Percentiles rank a stretch among this genome's conserved stretches.
phyloP scores from a whole-genome alignment of 2,888 invertebrate genomes.

The Troides aeacus region DNA sequence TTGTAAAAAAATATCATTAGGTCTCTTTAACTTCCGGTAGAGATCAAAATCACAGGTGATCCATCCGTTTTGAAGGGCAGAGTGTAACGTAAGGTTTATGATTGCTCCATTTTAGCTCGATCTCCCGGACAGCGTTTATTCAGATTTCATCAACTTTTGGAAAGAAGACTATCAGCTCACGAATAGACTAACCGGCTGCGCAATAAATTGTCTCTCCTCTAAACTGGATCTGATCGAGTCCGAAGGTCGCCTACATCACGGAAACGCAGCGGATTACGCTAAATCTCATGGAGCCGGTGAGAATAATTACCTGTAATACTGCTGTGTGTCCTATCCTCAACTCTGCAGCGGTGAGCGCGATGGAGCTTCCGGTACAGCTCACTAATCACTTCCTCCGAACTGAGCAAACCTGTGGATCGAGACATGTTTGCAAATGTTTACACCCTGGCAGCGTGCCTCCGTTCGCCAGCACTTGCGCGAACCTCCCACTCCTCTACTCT shows the following conservation, averaged over 20 bases:
- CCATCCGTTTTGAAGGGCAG: too few relatives aligned
- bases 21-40: too few relatives aligned
- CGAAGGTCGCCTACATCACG: conserved; percentile 59
- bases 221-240: conserved; percentile 58
- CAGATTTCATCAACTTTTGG: conserved; percentile 59
- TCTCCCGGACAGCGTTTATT: conserved; percentile 44
- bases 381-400: too few relatives aligned
- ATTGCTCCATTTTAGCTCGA: conserved; percentile 20
- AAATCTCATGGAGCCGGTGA: conserved; percentile 62
- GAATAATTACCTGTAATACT: conserved; percentile 10
- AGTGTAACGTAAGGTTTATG: too few relatives aligned
- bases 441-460: too few relatives aligned
- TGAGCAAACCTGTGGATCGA: too few relatives aligned
- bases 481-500: too few relatives aligned
- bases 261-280: conserved; percentile 60
- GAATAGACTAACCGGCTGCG: conserved; percentile 54
- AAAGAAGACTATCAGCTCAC: conserved; percentile 47
- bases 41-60: too few relatives aligned
- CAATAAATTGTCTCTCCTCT: conserved; percentile 56
- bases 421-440: too few relatives aligned
- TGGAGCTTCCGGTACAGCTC: conserved; percentile 47
- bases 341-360: conserved; percentile 36
- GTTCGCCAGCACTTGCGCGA: too few relatives aligned
- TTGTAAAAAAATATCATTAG: too few relatives aligned
- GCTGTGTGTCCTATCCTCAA: neutral